These are phyloP conservation scores for Yponomeuta sedellus DNA, from an alignment of 2,888 invertebrate species.

Conservation along the genomic window DNA sequence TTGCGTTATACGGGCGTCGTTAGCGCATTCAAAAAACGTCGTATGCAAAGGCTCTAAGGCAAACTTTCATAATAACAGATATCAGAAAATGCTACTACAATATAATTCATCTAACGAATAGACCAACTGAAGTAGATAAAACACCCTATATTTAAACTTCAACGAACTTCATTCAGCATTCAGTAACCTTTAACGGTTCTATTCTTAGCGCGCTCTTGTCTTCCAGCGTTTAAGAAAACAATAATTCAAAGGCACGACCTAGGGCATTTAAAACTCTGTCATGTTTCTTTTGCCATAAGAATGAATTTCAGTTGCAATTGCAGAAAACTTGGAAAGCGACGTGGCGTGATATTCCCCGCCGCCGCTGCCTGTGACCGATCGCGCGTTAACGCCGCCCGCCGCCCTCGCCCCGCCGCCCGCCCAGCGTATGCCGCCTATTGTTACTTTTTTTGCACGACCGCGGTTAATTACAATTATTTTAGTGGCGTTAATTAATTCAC, in stretches of 20 bases:
- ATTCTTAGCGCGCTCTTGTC: neutral
- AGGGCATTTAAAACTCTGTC: neutral
- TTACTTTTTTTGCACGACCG: neutral
- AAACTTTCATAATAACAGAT: too few species aligned
- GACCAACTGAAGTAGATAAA: too few species aligned
- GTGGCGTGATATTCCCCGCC: conserved; percentile 23
- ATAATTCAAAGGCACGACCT: neutral
- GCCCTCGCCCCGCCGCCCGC: neutral
- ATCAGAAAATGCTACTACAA: too few species aligned
- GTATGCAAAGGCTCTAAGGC: too few species aligned
- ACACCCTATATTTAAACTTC: neutral
- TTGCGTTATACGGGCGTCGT: too few species aligned
- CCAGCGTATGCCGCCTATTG: neutral
- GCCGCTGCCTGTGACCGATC: conserved; percentile 33
- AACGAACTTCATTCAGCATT: neutral
- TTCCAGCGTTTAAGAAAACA: neutral
- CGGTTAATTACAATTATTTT: neutral
- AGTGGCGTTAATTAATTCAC: neutral
- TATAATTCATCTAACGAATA: too few species aligned
- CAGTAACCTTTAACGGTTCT: neutral
- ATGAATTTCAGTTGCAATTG: conserved; percentile 32
- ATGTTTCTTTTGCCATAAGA: conserved; percentile 23
- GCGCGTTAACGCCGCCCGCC: conserved; percentile 25
- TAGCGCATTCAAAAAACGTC: too few species aligned
- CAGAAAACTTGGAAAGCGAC: conserved; percentile 26